A percentile compares a stretch with the other conserved stretches of the same genome.
Conservation (phyloP, 2,797 vertebrate genomes). For the Lepidocolaptes lacrymiger region DNA sequence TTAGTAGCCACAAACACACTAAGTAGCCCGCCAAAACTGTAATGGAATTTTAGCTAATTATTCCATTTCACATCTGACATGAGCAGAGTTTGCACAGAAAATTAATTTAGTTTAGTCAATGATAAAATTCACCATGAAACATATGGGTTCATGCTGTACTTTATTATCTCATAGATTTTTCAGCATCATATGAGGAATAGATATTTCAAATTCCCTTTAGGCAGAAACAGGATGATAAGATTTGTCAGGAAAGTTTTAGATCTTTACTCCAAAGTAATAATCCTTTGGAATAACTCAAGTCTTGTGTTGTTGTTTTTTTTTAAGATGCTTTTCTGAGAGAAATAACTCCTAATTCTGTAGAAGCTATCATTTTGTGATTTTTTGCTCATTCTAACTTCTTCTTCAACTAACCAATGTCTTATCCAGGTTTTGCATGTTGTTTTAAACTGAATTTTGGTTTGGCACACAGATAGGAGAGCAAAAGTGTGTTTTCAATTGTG, state of each 20-base stretch:
- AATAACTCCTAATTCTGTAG: background rate
- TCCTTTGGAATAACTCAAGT: background rate
- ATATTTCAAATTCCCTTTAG: background rate
- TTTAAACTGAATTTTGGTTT: background rate
- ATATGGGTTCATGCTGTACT: background rate
- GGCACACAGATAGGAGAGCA: background rate
- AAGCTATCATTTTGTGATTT: background rate
- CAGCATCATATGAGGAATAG: background rate
- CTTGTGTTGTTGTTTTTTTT: background rate
- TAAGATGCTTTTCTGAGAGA: background rate
- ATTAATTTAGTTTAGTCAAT: background rate
- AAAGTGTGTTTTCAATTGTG: background rate
- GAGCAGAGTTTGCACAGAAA: background rate
- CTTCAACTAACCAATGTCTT: background rate
- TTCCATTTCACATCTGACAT: background rate
- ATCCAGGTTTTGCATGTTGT: background rate
- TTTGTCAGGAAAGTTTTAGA: background rate
- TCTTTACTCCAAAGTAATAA: background rate
- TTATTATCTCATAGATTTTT: background rate
- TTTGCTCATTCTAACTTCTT: background rate
- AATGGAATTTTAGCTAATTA: background rate
- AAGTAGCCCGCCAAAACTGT: background rate
- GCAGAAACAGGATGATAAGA: background rate
- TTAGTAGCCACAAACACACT: background rate
- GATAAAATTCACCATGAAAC: background rate